These are phyloP conservation scores for Syngnathus rostellatus DNA, from an alignment of 2,797 vertebrate genomes.

Conservation along the genomic window DNA sequence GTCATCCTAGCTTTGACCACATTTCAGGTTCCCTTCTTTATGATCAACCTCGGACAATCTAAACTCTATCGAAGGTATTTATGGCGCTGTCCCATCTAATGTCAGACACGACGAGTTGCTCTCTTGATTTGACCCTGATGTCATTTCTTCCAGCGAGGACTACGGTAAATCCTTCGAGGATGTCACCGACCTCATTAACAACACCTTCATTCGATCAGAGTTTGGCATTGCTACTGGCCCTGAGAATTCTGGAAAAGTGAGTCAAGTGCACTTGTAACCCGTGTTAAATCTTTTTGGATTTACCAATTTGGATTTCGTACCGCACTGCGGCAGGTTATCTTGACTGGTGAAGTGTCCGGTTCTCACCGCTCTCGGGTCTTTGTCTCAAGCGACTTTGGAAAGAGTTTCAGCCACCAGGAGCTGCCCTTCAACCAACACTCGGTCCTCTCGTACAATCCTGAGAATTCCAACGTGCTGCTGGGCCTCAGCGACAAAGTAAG, in stretches of 20 bases:
- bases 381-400: conserved; percentile 79
- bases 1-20: conserved; percentile 88
- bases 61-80: conserved; percentile 86
- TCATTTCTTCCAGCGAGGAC: conserved; percentile 73
- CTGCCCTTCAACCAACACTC: conserved; percentile 78
- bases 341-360: conserved; percentile 82
- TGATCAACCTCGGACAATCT: conserved; percentile 82
- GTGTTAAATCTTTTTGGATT: not conserved
- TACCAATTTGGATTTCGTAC: conserved; percentile 13
- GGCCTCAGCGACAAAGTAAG: conserved; percentile 77
- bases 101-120: not conserved
- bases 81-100: not conserved
- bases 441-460: conserved; percentile 80
- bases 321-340: conserved; percentile 74
- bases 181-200: conserved; percentile 83
- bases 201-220: conserved; percentile 87
- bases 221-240: conserved; percentile 89
- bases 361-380: conserved; percentile 74
- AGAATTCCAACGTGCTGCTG: conserved; percentile 66
- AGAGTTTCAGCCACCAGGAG: conserved; percentile 71
- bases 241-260: conserved; percentile 85
- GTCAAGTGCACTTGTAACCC: conserved; percentile 13
- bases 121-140: conserved; percentile 16
- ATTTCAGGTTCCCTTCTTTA: conserved; percentile 83
- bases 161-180: conserved; percentile 88